Percentiles rank a stretch among this genome's conserved stretches.
Conservation (phyloP, 1,140 invertebrate species). For the Papilio helenus region DNA sequence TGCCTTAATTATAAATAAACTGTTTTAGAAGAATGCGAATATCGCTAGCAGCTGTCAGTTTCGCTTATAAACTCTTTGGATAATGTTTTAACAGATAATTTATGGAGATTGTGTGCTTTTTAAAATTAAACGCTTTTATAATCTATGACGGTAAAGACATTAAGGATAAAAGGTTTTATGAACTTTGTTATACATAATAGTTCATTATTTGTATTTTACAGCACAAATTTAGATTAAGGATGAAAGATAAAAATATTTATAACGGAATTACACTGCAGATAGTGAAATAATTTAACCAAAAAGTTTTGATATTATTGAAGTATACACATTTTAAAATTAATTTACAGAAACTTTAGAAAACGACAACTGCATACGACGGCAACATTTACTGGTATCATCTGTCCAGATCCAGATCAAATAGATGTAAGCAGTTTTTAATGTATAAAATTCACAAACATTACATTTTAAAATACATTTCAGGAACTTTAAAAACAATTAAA, state of each 20-base stretch:
- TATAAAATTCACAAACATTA: no score
- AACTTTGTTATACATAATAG: not conserved
- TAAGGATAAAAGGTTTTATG: slow-evolving; percentile 27
- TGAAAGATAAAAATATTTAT: not conserved
- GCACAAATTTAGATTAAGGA: not conserved
- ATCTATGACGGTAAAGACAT: slow-evolving; percentile 30
- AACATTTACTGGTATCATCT: no score
- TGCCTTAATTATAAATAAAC: slow-evolving; percentile 58
- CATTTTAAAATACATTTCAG: not conserved
- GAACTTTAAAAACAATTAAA: not conserved
- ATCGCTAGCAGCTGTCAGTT: slow-evolving; percentile 43
- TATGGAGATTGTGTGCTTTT: slow-evolving; percentile 26
- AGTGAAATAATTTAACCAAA: not conserved
- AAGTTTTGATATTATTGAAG: not conserved
- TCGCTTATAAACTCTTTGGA: slow-evolving; percentile 40
- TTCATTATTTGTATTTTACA: slow-evolving; percentile 1
- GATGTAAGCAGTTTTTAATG: no score
- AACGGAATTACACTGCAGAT: not conserved
- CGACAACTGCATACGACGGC: no score
- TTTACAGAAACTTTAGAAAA: no score
- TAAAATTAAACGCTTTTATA: slow-evolving; percentile 19
- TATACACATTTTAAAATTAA: no score
- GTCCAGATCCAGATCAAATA: no score
- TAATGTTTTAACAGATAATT: slow-evolving; percentile 34
- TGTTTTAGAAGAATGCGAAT: slow-evolving; percentile 49